These are phyloP conservation scores for Zele albiditarsus DNA, from an alignment of 2,888 invertebrate genomes.

Conservation along the genomic window DNA sequence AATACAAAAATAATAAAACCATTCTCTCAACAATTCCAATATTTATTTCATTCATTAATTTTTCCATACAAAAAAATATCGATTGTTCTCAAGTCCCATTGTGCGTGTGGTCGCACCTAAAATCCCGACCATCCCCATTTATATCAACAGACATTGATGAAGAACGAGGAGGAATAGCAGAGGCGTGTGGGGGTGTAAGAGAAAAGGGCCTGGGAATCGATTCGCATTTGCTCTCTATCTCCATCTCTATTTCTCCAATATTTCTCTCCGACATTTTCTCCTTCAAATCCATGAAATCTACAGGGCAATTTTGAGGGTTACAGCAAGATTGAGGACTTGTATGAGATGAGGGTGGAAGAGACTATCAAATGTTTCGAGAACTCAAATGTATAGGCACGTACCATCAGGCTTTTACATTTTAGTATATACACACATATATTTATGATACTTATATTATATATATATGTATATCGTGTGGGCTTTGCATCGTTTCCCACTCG, in stretches of 20 bases:
- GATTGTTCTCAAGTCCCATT: too few relatives aligned
- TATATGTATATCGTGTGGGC: background rate
- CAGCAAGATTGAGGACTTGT: constrained; percentile 7
- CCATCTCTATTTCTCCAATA: background rate
- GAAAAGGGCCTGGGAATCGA: background rate
- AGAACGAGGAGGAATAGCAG: background rate
- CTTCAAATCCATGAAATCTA: background rate
- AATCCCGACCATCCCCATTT: background rate
- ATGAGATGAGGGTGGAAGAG: background rate
- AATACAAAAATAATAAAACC: background rate
- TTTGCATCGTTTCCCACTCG: background rate
- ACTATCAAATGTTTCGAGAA: constrained; percentile 20
- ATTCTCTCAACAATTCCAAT: too few relatives aligned
- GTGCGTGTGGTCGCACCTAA: background rate
- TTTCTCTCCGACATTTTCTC: background rate
- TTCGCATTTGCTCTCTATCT: background rate
- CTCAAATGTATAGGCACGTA: constrained; percentile 1
- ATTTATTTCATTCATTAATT: too few relatives aligned
- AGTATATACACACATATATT: background rate
- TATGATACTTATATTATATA: constrained; percentile 1
- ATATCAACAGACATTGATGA: background rate
- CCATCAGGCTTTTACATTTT: background rate
- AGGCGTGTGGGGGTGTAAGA: background rate
- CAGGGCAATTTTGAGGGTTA: background rate
- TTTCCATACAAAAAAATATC: too few relatives aligned